Evolutionary conservation across 2,797 vertebrate species (phyloP).

Genomic region (Squalus acanthias): DNA sequence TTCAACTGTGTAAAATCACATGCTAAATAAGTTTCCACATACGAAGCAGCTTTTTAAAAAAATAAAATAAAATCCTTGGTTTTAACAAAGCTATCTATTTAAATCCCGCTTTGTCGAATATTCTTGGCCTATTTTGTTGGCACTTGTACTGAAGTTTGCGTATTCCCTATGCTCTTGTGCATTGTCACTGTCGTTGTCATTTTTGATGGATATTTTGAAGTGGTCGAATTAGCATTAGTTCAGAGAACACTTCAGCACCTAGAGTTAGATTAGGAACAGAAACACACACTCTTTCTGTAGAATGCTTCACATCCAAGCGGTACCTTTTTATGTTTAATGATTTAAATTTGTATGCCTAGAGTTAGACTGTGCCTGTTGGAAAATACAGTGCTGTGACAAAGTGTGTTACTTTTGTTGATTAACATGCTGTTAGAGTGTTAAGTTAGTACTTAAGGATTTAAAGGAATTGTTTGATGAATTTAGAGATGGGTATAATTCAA

Average conservation of each 20-base stretch:
- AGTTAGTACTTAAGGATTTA: too few species aligned
- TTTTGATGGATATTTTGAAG: background rate
- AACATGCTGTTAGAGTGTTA: background rate
- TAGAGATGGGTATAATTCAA: too few species aligned
- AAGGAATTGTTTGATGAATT: too few species aligned
- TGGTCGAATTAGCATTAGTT: background rate
- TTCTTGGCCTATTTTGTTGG: background rate
- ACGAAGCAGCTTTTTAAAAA: background rate
- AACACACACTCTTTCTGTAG: background rate
- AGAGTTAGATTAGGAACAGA: background rate
- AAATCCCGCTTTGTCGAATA: background rate
- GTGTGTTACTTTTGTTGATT: background rate
- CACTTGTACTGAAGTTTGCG: background rate
- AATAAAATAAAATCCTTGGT: background rate
- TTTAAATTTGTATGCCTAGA: background rate
- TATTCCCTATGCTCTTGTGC: background rate
- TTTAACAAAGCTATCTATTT: background rate
- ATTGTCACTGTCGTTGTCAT: background rate
- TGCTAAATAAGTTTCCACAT: background rate
- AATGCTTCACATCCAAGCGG: background rate
- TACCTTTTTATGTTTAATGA: background rate
- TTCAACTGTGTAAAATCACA: background rate
- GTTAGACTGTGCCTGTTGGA: background rate
- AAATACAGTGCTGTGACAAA: background rate
- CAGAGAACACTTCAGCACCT: background rate